phyloP scores from a whole-genome alignment of 2,888 invertebrate genomes.

The Sinelater perroti region DNA sequence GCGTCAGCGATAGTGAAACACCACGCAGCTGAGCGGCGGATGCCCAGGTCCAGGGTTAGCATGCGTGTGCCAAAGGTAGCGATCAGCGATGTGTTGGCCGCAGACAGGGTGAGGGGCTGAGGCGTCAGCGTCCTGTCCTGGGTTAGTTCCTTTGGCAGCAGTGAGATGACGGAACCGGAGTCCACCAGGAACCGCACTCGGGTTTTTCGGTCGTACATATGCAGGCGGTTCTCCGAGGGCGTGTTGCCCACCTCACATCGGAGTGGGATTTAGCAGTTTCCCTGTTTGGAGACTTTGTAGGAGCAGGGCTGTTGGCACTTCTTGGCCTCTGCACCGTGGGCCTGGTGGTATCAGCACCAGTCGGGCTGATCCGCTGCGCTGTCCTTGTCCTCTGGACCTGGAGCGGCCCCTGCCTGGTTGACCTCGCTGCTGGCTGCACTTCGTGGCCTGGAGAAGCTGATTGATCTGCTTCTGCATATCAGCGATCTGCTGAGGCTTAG shows the following conservation, averaged over 20 bases:
- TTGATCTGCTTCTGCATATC: too few relatives aligned
- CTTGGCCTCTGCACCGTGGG: background rate
- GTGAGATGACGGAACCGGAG: background rate
- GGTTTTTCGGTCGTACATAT: background rate
- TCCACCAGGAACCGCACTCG: background rate
- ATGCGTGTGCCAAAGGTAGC: background rate
- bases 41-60: background rate
- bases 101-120: background rate
- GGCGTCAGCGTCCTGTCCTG: background rate
- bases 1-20: background rate
- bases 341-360: background rate
- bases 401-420: too few relatives aligned
- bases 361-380: too few relatives aligned
- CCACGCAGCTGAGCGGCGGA: background rate
- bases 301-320: background rate
- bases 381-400: too few relatives aligned
- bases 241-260: constrained; percentile 9
- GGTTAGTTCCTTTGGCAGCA: background rate
- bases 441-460: too few relatives aligned
- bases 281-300: too few relatives aligned
- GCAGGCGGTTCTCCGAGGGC: constrained; percentile 5
- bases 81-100: background rate
- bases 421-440: too few relatives aligned
- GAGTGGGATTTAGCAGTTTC: too few relatives aligned
- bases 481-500: too few relatives aligned